These are phyloP conservation scores for Oceanodroma leucorhoa DNA, from an alignment of 2,797 vertebrate genomes.

Conservation along the genomic window DNA sequence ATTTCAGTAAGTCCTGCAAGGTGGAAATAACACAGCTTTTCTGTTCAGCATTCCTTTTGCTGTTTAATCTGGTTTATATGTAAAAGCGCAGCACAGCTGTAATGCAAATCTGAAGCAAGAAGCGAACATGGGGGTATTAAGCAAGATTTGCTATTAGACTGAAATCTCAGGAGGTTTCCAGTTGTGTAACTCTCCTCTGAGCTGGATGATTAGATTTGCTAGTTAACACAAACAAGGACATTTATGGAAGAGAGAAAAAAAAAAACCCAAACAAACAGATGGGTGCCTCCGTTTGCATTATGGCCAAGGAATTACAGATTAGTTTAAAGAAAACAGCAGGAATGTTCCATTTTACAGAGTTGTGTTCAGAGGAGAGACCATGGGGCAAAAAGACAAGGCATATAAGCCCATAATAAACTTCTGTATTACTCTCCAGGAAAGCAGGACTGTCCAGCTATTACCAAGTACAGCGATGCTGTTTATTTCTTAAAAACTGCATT, in stretches of 20 bases:
- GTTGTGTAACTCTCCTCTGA: constrained; percentile 27
- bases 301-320: neutral
- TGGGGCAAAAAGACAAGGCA: neutral
- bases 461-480: neutral
- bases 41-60: constrained; percentile 13
- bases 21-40: constrained; percentile 27
- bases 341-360: neutral
- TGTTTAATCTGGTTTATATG: constrained; percentile 19
- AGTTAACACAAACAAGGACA: constrained; percentile 28
- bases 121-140: neutral
- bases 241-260: neutral
- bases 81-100: neutral
- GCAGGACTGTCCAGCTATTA: neutral
- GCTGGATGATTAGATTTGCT: neutral
- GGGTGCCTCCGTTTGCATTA: neutral
- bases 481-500: constrained; percentile 24
- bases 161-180: constrained; percentile 3
- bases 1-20: constrained; percentile 17
- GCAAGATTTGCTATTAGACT: constrained; percentile 1
- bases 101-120: neutral
- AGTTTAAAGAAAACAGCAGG: neutral
- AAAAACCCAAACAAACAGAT: neutral
- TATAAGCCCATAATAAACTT: neutral
- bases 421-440: neutral
- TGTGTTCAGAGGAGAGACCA: neutral